Base-by-base conservation (phyloP, 1,140 invertebrate genomes). In the Drosophila murphyi region DNA sequence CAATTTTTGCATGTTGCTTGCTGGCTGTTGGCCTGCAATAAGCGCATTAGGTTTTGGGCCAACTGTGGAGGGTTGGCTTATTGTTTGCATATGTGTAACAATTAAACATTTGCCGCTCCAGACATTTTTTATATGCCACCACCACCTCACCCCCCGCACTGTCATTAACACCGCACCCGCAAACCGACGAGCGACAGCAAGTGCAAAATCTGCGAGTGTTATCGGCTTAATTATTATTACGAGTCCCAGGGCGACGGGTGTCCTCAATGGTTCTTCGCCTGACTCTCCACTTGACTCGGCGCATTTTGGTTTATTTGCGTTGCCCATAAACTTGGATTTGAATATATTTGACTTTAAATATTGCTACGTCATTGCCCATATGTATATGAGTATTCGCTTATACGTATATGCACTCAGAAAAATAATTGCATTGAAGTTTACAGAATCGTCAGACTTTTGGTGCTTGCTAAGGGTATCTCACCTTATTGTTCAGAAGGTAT, bases 171-270 rank as follows among this genome's bases (percentile, higher is more conserved):
- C 82, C 75, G 57, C 75, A 61, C 59, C 50, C 5, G 50, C 6
- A 48, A 69, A 45, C 67, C 59, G 34, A 28, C 67, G 59, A 76
- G 72, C 77, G 45, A 60, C 59, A 75, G 76, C 83, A 83, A 89
- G 83, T 88, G 83, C 83, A 88, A 88, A 88, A 88, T 88, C 83
- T 89, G 85, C 69, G 72, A 83, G 78, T 88, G 85, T 88, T 88
- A 88, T 88, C 85, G 85, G 85, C 85, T 88, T 88, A 88, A 88
- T 88, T 88, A 88, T 89, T 80, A 88, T 89, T 88, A 89, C 73
- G 77, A 78, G 80, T 88, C 83, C 85, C 85, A 76, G 65, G 77
- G 54, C 85, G 85, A 75, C 47, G 73, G 85, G 70, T 82, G 82
- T 73, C 59, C 50, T 69, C 56, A 60, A 77, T 73, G 70, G 67